A percentile compares a stretch with the other conserved stretches of the same genome.
phyloP scores from a whole-genome alignment of 2,888 invertebrate genomes.

The Heliconius ismenius region DNA sequence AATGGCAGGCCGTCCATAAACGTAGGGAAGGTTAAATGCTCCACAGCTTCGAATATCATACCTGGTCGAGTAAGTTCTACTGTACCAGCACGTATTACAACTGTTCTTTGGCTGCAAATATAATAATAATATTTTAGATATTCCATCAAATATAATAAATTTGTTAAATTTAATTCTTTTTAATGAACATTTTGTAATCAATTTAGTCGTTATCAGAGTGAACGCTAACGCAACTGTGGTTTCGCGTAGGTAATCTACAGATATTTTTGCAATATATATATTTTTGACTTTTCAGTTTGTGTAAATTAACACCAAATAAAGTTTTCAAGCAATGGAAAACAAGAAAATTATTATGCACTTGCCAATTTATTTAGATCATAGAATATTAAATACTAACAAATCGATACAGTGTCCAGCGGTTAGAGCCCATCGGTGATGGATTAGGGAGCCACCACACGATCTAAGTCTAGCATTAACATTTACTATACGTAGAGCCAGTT shows the following conservation, averaged over 20 bases:
- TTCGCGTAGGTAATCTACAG: no score
- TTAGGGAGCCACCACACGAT: constrained; percentile 18
- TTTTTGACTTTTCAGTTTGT: no score
- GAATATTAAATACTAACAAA: constrained; percentile 13
- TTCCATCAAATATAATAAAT: background rate
- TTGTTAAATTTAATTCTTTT: background rate
- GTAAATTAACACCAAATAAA: background rate
- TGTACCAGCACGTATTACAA: constrained; percentile 10
- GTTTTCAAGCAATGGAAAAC: background rate
- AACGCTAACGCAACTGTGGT: background rate
- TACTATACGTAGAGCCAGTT: constrained; percentile 14
- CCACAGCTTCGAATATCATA: constrained; percentile 1
- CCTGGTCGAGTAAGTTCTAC: constrained; percentile 7
- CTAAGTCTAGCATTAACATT: background rate
- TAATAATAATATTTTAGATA: background rate
- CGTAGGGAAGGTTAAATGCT: background rate
- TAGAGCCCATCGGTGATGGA: constrained; percentile 20
- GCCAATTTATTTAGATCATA: background rate
- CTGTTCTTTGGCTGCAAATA: constrained; percentile 9
- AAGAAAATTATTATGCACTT: background rate
- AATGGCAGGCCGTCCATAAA: constrained; percentile 14
- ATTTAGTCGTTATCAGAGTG: background rate
- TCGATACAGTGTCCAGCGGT: constrained; percentile 21
- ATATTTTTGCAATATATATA: no score
- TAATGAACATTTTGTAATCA: background rate